Conservation (phyloP, 2,888 invertebrate genomes). For the Monoplex corrugatus region DNA sequence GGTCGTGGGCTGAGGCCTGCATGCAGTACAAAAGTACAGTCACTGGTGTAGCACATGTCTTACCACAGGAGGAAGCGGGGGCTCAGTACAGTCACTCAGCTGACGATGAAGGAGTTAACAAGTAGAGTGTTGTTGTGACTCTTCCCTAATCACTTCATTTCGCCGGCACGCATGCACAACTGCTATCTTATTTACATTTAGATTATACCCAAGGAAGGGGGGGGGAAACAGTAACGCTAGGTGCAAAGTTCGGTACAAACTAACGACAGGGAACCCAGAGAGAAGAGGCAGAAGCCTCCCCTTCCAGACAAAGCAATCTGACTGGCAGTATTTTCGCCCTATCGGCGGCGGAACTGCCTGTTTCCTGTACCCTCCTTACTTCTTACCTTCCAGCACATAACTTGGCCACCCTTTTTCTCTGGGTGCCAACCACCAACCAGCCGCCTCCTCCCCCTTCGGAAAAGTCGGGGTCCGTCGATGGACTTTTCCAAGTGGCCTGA, state of each 20-base stretch:
- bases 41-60: no score
- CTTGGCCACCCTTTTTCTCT: not conserved
- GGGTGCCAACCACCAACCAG: not conserved
- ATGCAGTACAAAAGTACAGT: not conserved
- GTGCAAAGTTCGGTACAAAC: not conserved
- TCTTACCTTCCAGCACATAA: not conserved
- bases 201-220: not conserved
- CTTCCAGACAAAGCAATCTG: constrained; percentile 33
- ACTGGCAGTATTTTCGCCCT: constrained; percentile 36
- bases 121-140: not conserved
- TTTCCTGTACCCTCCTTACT: constrained; percentile 41
- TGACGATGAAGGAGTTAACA: not conserved
- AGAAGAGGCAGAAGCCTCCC: not conserved
- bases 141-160: constrained; percentile 8
- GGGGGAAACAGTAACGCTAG: not conserved
- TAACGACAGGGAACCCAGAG: not conserved
- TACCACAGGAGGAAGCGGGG: no score
- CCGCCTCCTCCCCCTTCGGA: no score
- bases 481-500: not conserved
- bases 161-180: not conserved
- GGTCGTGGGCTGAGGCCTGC: not conserved
- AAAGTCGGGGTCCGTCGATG: not conserved
- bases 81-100: no score
- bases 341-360: constrained; percentile 38
- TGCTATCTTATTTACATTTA: not conserved